Conservation (phyloP, 2,797 vertebrate species). For the Eulemur coronatus region DNA sequence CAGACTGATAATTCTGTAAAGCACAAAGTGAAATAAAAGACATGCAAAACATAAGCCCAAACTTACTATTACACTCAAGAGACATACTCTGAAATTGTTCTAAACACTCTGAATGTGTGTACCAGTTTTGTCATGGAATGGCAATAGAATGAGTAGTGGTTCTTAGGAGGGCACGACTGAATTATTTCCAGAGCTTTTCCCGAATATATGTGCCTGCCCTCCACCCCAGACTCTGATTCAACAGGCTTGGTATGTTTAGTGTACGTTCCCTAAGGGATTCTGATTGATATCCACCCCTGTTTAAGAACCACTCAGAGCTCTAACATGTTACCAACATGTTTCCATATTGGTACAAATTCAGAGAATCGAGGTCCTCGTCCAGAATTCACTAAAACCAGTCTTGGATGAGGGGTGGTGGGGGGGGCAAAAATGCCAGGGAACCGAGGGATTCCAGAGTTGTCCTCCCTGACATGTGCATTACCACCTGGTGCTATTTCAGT, state of each 20-base stretch:
- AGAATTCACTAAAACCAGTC: background rate
- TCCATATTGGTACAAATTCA: background rate
- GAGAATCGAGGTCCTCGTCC: background rate
- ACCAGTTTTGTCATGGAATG: background rate
- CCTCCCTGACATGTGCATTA: background rate
- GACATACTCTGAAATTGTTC: background rate
- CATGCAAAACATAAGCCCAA: background rate
- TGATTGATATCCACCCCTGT: background rate
- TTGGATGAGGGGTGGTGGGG: background rate
- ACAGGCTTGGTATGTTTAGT: background rate
- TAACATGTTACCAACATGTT: background rate
- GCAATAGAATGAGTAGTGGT: background rate
- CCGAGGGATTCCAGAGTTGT: background rate
- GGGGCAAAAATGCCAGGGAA: background rate
- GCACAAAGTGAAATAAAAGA: slow-evolving; percentile 27
- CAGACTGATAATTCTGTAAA: background rate
- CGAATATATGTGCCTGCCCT: background rate
- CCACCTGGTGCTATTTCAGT: background rate
- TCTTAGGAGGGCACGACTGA: background rate
- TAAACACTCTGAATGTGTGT: background rate
- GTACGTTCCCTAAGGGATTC: background rate
- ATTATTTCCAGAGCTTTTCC: background rate
- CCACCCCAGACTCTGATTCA: background rate
- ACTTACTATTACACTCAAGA: background rate
- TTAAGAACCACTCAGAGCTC: background rate